These are phyloP conservation scores for Tupaia tana DNA, from an alignment of 2,113 vertebrate genomes.

Conservation along the genomic window DNA sequence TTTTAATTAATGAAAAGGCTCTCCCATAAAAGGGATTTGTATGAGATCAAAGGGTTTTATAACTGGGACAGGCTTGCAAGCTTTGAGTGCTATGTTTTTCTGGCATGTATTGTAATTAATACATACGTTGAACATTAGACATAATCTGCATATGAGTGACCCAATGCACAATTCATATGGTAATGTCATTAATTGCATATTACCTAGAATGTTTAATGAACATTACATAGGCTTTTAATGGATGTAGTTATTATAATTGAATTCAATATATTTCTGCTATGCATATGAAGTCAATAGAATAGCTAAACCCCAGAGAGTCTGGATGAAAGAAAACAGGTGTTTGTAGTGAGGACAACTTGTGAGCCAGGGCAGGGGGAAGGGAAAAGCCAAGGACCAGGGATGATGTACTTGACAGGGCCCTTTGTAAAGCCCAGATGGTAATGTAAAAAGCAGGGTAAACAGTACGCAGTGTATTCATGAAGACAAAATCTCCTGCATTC, in stretches of 20 bases:
- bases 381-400: not conserved
- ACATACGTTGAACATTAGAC: conserved; percentile 48
- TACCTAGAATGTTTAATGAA: conserved; percentile 79
- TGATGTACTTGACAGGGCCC: not conserved
- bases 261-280: conserved; percentile 75
- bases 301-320: not conserved
- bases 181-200: conserved; percentile 79
- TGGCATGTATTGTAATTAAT: conserved; percentile 71
- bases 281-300: conserved; percentile 58
- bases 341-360: not conserved
- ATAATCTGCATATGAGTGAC: conserved; percentile 73
- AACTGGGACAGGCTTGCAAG: conserved; percentile 28
- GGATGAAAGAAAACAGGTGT: conserved; percentile 64
- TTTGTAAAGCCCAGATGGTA: not conserved
- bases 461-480: not conserved
- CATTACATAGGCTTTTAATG: conserved; percentile 81
- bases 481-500: not conserved
- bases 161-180: conserved; percentile 72
- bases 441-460: not conserved
- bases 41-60: conserved; percentile 53
- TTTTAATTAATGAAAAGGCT: not conserved
- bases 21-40: conserved; percentile 25
- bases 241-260: conserved; percentile 79
- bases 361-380: not conserved
- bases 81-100: conserved; percentile 45